Percentiles rank a stretch among this genome's conserved stretches.
phyloP scores from a whole-genome alignment of 2,888 invertebrate species.

The Hanleya hanleyi region DNA sequence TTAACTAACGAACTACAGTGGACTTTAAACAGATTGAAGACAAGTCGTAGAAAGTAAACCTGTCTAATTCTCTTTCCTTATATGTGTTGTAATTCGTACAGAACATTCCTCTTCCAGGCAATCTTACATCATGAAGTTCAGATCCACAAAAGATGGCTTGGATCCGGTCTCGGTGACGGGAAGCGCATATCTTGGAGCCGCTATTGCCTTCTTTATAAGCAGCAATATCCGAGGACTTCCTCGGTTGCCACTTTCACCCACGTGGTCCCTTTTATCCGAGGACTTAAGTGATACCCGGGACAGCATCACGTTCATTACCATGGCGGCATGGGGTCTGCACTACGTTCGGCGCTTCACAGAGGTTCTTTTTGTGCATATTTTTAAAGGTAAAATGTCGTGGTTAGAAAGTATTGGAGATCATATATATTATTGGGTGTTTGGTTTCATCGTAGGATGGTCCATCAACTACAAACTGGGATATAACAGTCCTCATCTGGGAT shows the following conservation, averaged over 20 bases:
- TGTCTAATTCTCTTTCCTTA: too few relatives aligned
- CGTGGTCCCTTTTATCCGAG: not conserved
- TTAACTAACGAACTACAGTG: too few relatives aligned
- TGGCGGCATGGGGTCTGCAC: not conserved
- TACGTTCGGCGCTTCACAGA: constrained; percentile 1
- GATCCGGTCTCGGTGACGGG: not conserved
- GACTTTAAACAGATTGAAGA: too few relatives aligned
- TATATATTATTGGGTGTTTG: not conserved
- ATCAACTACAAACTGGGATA: not conserved
- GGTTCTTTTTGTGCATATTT: not conserved
- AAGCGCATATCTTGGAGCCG: not conserved
- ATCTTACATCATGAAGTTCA: too few relatives aligned
- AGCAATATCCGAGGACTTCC: not conserved
- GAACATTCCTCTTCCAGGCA: too few relatives aligned
- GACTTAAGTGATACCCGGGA: not conserved
- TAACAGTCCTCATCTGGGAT: not conserved
- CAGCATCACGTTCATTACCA: not conserved
- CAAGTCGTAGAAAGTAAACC: too few relatives aligned
- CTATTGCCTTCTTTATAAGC: not conserved
- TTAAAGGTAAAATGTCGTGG: not conserved
- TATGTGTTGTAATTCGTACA: too few relatives aligned
- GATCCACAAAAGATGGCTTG: too few relatives aligned
- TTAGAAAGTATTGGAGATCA: not conserved
- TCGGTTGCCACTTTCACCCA: not conserved
- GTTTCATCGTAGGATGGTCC: not conserved